These are phyloP conservation scores for Drosophila parabipectinata DNA, from an alignment of 1,140 invertebrate genomes.

Conservation along the genomic window DNA sequence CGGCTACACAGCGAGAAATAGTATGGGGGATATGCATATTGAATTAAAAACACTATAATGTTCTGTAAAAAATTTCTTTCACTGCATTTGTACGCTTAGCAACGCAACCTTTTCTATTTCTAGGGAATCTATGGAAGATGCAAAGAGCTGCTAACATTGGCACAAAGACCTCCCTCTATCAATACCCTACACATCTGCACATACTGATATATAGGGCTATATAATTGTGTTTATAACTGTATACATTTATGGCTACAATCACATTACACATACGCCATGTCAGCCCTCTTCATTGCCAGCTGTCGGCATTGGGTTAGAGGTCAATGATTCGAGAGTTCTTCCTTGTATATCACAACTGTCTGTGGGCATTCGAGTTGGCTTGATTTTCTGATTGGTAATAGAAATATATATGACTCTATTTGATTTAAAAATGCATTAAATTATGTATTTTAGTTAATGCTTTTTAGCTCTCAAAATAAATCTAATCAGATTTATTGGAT, in stretches of 20 bases:
- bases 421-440: not conserved
- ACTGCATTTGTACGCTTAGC: slow-evolving; percentile 5
- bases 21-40: not conserved
- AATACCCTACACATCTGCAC: slow-evolving; percentile 9
- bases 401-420: not conserved
- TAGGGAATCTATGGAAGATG: slow-evolving; percentile 37
- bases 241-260: slow-evolving; percentile 47
- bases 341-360: not conserved
- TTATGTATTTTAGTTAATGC: slow-evolving; percentile 9
- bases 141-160: slow-evolving; percentile 50
- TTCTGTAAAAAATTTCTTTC: not conserved
- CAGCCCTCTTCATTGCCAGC: slow-evolving; percentile 20
- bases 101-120: slow-evolving; percentile 1
- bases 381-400: not conserved
- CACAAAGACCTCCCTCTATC: slow-evolving; percentile 46
- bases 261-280: slow-evolving; percentile 57
- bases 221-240: slow-evolving; percentile 48
- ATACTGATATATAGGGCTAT: slow-evolving; percentile 5
- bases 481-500: not conserved
- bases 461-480: not conserved
- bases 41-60: too few species aligned
- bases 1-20: slow-evolving; percentile 11
- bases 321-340: slow-evolving; percentile 49
- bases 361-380: not conserved
- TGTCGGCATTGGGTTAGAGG: slow-evolving; percentile 60